These are phyloP conservation scores for Mesoligia furuncula DNA, from an alignment of 2,888 invertebrate genomes.

Conservation along the genomic window DNA sequence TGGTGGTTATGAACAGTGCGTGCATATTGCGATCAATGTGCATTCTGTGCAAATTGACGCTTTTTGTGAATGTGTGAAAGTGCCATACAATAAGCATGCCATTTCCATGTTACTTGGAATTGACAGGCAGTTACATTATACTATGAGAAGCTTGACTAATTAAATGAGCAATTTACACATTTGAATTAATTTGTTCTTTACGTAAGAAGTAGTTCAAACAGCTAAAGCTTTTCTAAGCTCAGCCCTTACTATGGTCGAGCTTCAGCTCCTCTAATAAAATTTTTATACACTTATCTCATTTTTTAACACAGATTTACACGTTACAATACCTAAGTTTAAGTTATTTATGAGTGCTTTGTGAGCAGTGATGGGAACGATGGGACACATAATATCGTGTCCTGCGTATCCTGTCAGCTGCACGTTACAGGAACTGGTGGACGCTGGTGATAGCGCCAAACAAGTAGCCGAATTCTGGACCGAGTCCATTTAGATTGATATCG, in stretches of 20 bases:
- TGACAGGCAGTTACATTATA: not conserved
- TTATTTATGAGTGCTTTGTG: too few species aligned
- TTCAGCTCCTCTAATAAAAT: not conserved
- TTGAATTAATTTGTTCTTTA: conserved; percentile 2
- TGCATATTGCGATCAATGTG: conserved; percentile 39
- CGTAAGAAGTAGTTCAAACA: not conserved
- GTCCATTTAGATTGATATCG: too few species aligned
- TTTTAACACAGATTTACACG: not conserved
- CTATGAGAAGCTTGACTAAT: conserved; percentile 26
- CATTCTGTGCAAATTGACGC: conserved; percentile 52
- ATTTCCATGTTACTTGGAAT: conserved; percentile 46
- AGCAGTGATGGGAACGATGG: too few species aligned
- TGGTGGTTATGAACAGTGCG: conserved; percentile 28
- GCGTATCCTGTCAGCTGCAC: too few species aligned
- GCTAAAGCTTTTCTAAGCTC: not conserved
- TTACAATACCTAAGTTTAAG: not conserved
- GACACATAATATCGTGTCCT: too few species aligned
- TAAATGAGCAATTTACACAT: conserved; percentile 34
- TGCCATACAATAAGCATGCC: conserved; percentile 34
- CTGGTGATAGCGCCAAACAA: too few species aligned
- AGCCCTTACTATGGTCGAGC: not conserved
- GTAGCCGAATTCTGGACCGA: too few species aligned
- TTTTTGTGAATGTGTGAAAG: conserved; percentile 53
- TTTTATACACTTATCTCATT: not conserved
- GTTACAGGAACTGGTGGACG: too few species aligned